These are phyloP conservation scores for Brachypteracias leptosomus DNA, from an alignment of 2,113 vertebrate species.

Conservation along the genomic window DNA sequence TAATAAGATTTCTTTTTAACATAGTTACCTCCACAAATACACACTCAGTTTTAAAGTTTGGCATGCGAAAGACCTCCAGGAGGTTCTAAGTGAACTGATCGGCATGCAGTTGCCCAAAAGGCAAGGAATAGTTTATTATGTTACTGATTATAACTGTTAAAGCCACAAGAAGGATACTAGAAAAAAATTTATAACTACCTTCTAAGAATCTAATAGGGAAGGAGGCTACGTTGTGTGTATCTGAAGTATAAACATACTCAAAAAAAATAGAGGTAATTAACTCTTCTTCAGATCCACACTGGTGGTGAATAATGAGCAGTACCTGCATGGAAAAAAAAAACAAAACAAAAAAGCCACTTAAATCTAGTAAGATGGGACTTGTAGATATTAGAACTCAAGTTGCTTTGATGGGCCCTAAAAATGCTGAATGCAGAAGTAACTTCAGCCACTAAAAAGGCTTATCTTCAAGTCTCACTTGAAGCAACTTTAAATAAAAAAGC, in stretches of 20 bases:
- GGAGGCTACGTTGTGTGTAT: constrained; percentile 85
- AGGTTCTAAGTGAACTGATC: constrained; percentile 79
- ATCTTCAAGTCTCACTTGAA: constrained; percentile 66
- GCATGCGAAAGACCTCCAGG: constrained; percentile 84
- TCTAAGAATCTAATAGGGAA: constrained; percentile 84
- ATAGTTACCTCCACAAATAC: constrained; percentile 79
- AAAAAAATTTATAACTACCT: constrained; percentile 82
- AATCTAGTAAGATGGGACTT: constrained; percentile 84
- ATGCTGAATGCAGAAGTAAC: constrained; percentile 66
- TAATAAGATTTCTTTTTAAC: constrained; percentile 68
- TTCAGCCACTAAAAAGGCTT: constrained; percentile 62
- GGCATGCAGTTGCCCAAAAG: constrained; percentile 80
- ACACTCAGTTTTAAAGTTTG: constrained; percentile 73
- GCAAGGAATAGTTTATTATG: constrained; percentile 70
- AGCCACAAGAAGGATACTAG: constrained; percentile 83
- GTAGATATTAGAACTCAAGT: constrained; percentile 75
- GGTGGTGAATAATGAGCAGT: constrained; percentile 85
- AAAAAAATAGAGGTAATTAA: constrained; percentile 85
- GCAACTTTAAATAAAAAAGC: constrained; percentile 65
- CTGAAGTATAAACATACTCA: constrained; percentile 86
- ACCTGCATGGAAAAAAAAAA: constrained; percentile 82
- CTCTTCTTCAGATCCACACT: constrained; percentile 87
- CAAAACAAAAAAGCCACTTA: constrained; percentile 85
- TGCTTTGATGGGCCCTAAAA: constrained; percentile 75
- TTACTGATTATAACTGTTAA: constrained; percentile 77